Conservation (phyloP, 2,888 invertebrate genomes). For the Unio delphinus region DNA sequence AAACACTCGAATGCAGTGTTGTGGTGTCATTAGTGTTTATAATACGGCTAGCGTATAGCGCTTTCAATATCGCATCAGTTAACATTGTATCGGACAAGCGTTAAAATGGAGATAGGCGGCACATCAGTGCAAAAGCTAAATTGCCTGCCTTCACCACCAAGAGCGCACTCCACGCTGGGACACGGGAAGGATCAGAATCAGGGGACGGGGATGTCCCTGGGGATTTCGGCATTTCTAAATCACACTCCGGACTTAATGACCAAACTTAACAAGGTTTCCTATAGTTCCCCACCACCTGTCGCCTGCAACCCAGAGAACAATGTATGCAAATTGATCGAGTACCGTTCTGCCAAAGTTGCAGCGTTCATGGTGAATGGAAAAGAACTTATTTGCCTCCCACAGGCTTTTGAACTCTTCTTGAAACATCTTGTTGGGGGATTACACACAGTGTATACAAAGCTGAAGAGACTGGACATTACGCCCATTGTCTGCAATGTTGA, state of each 20-base stretch:
- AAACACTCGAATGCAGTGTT: too few relatives aligned
- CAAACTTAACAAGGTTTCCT: constrained; percentile 57
- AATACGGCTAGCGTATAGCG: too few relatives aligned
- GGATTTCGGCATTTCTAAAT: constrained; percentile 45
- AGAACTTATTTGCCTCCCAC: constrained; percentile 97
- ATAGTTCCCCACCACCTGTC: constrained; percentile 68
- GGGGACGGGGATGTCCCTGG: constrained; percentile 37
- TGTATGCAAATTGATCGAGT: constrained; percentile 93
- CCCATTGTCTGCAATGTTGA: constrained; percentile 99
- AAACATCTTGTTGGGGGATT: constrained; percentile 99
- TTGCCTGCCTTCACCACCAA: too few relatives aligned
- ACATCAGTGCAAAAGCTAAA: too few relatives aligned
- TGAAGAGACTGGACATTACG: constrained; percentile 98
- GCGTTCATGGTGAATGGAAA: constrained; percentile 97
- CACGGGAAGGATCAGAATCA: constrained; percentile 3
- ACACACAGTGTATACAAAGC: constrained; percentile 99
- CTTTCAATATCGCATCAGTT: too few relatives aligned
- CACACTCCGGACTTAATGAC: constrained; percentile 44
- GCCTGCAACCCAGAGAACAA: constrained; percentile 71
- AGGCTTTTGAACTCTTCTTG: constrained; percentile 98
- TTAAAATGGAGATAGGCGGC: too few relatives aligned
- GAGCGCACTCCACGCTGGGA: too few relatives aligned
- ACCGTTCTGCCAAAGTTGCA: constrained; percentile 89
- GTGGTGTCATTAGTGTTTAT: too few relatives aligned
- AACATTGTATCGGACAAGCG: too few relatives aligned